Percentiles rank a stretch among this genome's conserved stretches.
These are phyloP conservation scores for Trimorus sp. DNA, from an alignment of 2,888 invertebrate genomes.

Conservation along the genomic window DNA sequence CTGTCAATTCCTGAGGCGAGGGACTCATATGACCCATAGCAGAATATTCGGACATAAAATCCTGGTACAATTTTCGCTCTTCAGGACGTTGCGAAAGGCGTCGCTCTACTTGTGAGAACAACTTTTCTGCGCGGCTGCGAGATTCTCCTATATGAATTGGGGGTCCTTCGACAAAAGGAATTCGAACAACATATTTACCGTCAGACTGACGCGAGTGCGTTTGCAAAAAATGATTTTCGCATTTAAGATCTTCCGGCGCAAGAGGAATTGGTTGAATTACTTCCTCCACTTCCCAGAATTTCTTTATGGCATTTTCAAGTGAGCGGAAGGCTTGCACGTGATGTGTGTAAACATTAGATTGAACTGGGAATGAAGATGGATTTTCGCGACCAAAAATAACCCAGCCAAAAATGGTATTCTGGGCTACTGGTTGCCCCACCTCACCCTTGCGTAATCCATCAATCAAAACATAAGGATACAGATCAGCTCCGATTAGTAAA, in stretches of 20 bases:
- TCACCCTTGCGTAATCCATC: conserved; percentile 8
- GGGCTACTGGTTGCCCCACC: not conserved
- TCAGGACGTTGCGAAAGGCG: not conserved
- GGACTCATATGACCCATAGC: not conserved
- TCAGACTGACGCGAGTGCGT: too few relatives aligned
- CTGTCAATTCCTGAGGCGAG: not conserved
- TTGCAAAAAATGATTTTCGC: too few relatives aligned
- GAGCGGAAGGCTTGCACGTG: too few relatives aligned
- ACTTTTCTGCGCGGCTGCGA: too few relatives aligned
- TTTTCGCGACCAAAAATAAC: not conserved
- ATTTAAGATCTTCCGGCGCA: not conserved
- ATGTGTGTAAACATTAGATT: not conserved
- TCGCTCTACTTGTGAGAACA: too few relatives aligned
- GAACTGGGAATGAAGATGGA: not conserved
- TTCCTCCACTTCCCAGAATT: not conserved
- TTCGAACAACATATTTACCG: too few relatives aligned
- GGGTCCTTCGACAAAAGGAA: too few relatives aligned
- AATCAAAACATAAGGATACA: conserved; percentile 11
- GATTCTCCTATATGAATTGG: too few relatives aligned
- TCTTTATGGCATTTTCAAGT: too few relatives aligned
- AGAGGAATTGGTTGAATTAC: not conserved
- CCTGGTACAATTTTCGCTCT: not conserved
- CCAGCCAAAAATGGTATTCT: conserved; percentile 14
- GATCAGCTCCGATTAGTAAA: conserved; percentile 14
- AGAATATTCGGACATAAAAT: not conserved